Base-by-base conservation (phyloP, 2,888 invertebrate genomes). In the Timandra comae region DNA sequence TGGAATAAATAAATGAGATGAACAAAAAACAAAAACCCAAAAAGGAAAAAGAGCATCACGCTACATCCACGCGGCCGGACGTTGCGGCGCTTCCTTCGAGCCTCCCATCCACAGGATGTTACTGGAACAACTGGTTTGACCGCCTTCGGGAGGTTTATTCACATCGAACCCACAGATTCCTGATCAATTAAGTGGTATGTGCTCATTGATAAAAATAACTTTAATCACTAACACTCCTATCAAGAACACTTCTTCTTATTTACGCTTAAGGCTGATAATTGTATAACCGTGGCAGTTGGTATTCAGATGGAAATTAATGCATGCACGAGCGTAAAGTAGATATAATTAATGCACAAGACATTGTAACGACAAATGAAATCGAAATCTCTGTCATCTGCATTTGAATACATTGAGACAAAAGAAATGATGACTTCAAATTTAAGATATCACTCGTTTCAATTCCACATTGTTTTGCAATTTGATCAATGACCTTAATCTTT, bases 1-100 rank as follows among this genome's bases (percentile, higher is more conserved):
- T 80, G 86, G 86, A 86, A 86, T 85, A 86, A 85, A 86, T 85
- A 86, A 86, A 86, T 85, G 85, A 85, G 85, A 84, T 81, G 82
- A 85, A 86, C 84, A 82, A 85, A 85, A 85, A 82, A 76, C 70
- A 77, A 69, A n/a, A 77, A 70, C 74, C 71, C 77, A 55, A 79
- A 79, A 80, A 75, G 71, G 68, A 80, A 84, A 80, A 84, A 79
- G 76, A 62, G 70, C 75, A 82, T 73, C 79, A 78, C 73, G 81
- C 80, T 74, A 80, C 76, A 82, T 81, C 79, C 84, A 82, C 78
- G 80, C 78, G 82, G 82, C 85, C 85, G 85, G 85, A 85, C 85
- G 84, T 85, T 76, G 81, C 70, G 80, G 80, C 82, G 82, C 84
- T 85, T 84, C 84, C 84, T 82, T 78, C 81, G 75, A 69, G 66